Base-by-base conservation (phyloP, 2,888 invertebrate genomes). In the Gnatocerus cornutus region DNA sequence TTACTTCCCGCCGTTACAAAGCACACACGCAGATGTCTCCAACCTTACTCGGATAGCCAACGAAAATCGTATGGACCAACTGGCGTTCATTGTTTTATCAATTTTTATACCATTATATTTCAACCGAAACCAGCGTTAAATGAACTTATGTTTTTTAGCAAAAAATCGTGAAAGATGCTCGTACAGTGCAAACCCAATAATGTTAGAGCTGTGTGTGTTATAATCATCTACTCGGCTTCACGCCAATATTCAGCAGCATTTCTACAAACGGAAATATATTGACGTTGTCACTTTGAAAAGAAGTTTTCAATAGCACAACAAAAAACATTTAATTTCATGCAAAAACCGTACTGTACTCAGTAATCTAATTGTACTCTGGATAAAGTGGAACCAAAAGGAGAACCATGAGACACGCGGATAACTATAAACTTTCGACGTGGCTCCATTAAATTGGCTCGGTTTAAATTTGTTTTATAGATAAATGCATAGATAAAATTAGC, bases 1-100 rank as follows among this genome's bases (percentile, higher is more conserved):
- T 83, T 82, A 81, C 78, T 82, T 80, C 76, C 76, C 78, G 77
- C 79, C 74, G 73, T 77, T 75, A 75, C 74, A 77, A 81, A 81
- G 79, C 80, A 80, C 81, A 78, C 77, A 78, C 77, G 77, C 82
- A 82, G 81, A 82, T 82, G 82, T 79, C 78, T 78, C 79, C 77
- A 76, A 75, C 76, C 68, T 75, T 74, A 72, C 72, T 75, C 58
- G 71, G 73, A 73, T 74, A 62, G 73, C 73, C 73, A 69, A 70
- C 73, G 69, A 73, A 74, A 69, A 66, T 58, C 67, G 73, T 77
- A 73, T 72, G 55, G 74, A 71, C 76, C 77, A 77, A 78, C 76
- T 78, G 79, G 76, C 75, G 75, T 71, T 72, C 71, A 78, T 76
- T 76, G 76, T 77, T 76, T 73, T 73, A 74, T 76, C 71, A 73